These are phyloP conservation scores for Hirundichthys speculiger DNA, from an alignment of 2,113 vertebrate genomes.

Conservation along the genomic window DNA sequence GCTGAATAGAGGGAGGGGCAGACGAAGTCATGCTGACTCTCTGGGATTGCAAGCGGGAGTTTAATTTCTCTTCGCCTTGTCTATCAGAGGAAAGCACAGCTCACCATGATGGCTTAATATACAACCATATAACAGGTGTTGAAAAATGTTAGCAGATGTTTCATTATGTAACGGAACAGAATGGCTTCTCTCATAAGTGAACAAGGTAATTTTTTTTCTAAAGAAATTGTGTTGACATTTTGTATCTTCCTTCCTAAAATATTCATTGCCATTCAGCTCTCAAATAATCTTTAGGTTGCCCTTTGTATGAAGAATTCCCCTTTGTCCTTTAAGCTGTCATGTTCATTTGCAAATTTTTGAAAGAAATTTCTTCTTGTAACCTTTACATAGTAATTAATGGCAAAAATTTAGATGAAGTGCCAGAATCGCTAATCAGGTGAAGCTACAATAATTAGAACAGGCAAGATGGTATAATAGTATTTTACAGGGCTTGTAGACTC, in stretches of 20 bases:
- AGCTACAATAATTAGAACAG: conserved; percentile 53
- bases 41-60: conserved; percentile 42
- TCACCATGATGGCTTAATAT: conserved; percentile 67
- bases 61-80: conserved; percentile 53
- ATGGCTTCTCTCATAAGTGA: conserved; percentile 64
- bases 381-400: conserved; percentile 73
- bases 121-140: conserved; percentile 69
- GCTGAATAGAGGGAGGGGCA: conserved; percentile 45
- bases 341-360: conserved; percentile 70
- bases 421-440: conserved; percentile 66
- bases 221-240: conserved; percentile 70
- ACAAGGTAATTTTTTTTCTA: conserved; percentile 66
- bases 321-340: conserved; percentile 70
- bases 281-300: conserved; percentile 71
- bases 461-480: conserved; percentile 23
- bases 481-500: no score
- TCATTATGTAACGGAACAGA: conserved; percentile 66
- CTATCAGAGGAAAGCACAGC: conserved; percentile 50
- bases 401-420: conserved; percentile 64
- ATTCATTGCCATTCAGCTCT: conserved; percentile 68
- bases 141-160: conserved; percentile 70
- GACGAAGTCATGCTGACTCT: conserved; percentile 59
- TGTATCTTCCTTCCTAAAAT: conserved; percentile 61
- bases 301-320: conserved; percentile 60
- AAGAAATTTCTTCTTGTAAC: conserved; percentile 56